phyloP scores from a whole-genome alignment of 2,888 invertebrate species.

The Metopia argyrocephala region DNA sequence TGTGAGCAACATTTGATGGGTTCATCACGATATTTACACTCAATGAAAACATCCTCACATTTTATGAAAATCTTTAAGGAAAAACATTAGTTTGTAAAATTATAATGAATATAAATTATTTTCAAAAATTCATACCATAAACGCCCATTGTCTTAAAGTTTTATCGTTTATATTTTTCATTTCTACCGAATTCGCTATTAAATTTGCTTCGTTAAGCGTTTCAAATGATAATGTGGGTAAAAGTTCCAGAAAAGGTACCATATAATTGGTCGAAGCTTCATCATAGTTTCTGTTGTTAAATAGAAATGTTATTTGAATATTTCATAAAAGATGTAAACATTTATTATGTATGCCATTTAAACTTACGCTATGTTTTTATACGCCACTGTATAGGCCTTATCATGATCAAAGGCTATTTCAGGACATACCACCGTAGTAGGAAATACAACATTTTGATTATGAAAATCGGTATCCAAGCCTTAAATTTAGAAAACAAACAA shows the following conservation, averaged over 20 bases:
- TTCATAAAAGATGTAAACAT: not conserved
- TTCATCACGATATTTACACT: constrained; percentile 85
- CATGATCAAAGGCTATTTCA: constrained; percentile 80
- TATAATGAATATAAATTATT: not conserved
- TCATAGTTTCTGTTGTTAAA: constrained; percentile 71
- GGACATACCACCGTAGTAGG: constrained; percentile 86
- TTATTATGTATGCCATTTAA: too few relatives aligned
- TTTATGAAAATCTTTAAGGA: constrained; percentile 73
- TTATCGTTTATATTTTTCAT: constrained; percentile 67
- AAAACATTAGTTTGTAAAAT: constrained; percentile 11
- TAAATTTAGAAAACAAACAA: constrained; percentile 55
- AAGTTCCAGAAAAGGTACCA: constrained; percentile 75
- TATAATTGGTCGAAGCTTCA: constrained; percentile 65
- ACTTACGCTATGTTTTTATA: constrained; percentile 73
- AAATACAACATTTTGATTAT: constrained; percentile 88
- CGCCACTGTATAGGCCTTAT: constrained; percentile 72
- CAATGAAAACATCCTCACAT: constrained; percentile 82
- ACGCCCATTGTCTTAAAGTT: constrained; percentile 73
- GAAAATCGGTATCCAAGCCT: constrained; percentile 88
- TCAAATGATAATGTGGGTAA: constrained; percentile 78
- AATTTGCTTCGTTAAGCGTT: constrained; percentile 72
- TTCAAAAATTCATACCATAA: constrained; percentile 65
- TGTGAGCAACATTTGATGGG: constrained; percentile 83
- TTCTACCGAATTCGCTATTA: constrained; percentile 68
- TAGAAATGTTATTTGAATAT: not conserved